Conservation (phyloP, 2,888 invertebrate genomes). For the Formica aserva region DNA sequence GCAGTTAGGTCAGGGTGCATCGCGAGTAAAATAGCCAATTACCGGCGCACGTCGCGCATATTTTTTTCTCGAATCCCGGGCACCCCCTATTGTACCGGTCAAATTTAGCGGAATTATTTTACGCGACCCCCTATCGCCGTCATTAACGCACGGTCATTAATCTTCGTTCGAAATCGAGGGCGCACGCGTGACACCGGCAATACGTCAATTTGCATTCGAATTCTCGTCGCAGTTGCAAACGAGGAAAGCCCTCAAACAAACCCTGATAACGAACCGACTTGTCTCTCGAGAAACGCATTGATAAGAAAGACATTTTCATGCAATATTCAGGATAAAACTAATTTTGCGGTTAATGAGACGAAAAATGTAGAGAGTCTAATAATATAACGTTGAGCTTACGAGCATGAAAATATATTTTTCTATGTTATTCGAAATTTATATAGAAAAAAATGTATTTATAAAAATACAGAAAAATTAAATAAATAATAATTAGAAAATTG, state of each 20-base stretch:
- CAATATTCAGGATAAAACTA: neutral
- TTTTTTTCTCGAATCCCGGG: conserved; percentile 60
- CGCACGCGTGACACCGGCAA: conserved; percentile 28
- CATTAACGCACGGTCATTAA: conserved; percentile 71
- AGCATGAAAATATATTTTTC: neutral
- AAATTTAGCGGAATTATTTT: conserved; percentile 80
- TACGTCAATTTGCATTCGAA: conserved; percentile 58
- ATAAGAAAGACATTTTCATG: neutral
- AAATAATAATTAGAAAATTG: neutral
- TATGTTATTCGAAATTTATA: neutral
- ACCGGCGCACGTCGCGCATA: conserved; percentile 62
- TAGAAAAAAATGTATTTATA: neutral
- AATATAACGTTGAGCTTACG: neutral
- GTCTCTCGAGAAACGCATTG: neutral
- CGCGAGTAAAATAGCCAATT: conserved; percentile 78
- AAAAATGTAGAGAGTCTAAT: neutral
- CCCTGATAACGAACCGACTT: neutral
- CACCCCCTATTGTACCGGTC: conserved; percentile 69
- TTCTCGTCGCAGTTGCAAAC: neutral
- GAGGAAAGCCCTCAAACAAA: neutral
- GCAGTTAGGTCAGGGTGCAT: conserved; percentile 47
- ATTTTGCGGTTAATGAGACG: conserved; percentile 7
- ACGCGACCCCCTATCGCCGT: conserved; percentile 58
- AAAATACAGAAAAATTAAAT: neutral
- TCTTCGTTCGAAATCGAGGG: conserved; percentile 59